phyloP scores from a whole-genome alignment of 2,888 invertebrate genomes.

The Coelinius sp. region DNA sequence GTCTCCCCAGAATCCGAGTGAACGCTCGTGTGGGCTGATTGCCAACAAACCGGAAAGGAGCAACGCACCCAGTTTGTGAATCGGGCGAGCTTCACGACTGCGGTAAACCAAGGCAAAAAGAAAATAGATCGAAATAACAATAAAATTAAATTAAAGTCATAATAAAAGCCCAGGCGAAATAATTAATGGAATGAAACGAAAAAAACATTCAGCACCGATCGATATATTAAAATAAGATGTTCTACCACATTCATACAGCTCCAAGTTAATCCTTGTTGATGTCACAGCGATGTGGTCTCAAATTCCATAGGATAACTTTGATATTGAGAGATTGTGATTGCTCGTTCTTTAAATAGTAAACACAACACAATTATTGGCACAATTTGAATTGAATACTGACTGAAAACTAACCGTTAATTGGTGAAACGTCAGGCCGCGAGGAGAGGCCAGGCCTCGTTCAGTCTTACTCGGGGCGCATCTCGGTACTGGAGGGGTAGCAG shows the following conservation, averaged over 20 bases:
- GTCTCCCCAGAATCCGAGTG: conserved; percentile 3
- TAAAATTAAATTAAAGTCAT: background rate
- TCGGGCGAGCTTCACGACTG: background rate
- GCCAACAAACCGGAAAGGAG: conserved; percentile 47
- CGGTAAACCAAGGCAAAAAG: background rate
- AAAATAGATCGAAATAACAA: too few relatives aligned
- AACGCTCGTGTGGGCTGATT: conserved; percentile 44
- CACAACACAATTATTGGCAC: background rate
- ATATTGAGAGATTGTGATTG: background rate
- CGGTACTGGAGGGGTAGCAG: conserved; percentile 60
- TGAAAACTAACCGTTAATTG: background rate
- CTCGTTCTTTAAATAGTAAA: background rate
- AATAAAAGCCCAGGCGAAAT: background rate
- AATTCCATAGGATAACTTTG: background rate
- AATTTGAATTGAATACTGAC: background rate
- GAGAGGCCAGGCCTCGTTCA: conserved; percentile 56
- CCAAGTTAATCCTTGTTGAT: background rate
- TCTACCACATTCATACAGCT: background rate
- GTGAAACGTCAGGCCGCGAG: conserved; percentile 42
- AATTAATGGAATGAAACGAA: background rate
- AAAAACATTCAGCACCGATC: background rate
- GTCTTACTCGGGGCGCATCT: conserved; percentile 64
- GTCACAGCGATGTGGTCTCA: background rate
- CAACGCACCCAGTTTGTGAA: conserved; percentile 46
- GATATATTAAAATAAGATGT: background rate